Evolutionary conservation across 30 jellyfish, hydroid and myxozoan genomes (phyloP), one percentile per base, ranked within the genome.

Genomic region (Aurelia sp.): DNA sequence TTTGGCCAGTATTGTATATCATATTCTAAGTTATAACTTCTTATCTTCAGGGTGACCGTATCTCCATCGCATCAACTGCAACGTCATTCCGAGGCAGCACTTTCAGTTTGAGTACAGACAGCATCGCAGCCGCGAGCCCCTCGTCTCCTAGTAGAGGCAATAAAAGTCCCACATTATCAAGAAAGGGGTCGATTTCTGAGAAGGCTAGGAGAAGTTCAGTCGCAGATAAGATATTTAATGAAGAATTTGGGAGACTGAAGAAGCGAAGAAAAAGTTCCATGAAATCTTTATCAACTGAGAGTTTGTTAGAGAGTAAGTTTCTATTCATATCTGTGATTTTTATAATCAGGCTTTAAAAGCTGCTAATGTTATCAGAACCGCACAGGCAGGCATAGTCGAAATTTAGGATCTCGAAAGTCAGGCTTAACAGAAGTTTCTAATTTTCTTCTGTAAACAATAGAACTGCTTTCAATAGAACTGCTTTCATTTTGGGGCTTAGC

Each of bases 71-170:
- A 8, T 92, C 98, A 8, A 66, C 97, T 22, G 71, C 76, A 2
- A 83, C 89, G 24, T 92, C 98, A 67, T 79, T 79, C 75, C 88
- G 88, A 65, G 98, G 97, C 80, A 81, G 97, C 73, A 41, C 91
- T 27, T 71, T 76, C 51, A 85, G 86, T 53, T 61, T 82, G 60
- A 91, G 93, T 60, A 44, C 88, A 22, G 91, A 85, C 87, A 92
- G 95, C 40, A 62, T 92, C 9, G 89, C 76, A 13, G 74, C 83
- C 21, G 66, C 87, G 0, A 76, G 85, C 24, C 66, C 90, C 31
- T 13, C 80, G 40, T 64, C 92, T 20, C 85, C 86, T 4, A 41
- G 64, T 15, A 33, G 70, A 13, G 89, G 88, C 48, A 67, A 59
- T 81, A 61, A 74, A 16, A 90, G 97, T 58, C 95, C 95, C 0